Percentiles rank a stretch among this genome's conserved stretches.
These are phyloP conservation scores for Hyaena hyaena DNA, from an alignment of 2,113 vertebrate genomes.

Conservation along the genomic window DNA sequence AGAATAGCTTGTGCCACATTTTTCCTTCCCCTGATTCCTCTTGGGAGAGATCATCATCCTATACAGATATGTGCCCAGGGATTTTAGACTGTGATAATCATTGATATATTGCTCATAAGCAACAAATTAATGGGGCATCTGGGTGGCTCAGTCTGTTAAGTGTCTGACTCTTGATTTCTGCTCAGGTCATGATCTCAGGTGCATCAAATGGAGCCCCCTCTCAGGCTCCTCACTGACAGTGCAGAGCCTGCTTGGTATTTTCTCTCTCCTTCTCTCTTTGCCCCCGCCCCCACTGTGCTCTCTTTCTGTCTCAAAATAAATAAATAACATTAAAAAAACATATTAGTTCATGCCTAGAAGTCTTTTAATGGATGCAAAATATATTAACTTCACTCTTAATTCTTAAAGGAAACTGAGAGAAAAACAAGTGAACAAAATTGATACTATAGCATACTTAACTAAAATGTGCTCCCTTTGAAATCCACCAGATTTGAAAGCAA, in stretches of 20 bases:
- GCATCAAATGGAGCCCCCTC: no score
- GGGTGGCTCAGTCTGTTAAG: no score
- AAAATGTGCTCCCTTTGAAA: neutral
- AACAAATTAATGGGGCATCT: neutral
- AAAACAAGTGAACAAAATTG: neutral
- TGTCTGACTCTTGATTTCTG: no score
- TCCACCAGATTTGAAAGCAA: neutral
- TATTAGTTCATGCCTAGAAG: neutral
- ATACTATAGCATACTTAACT: neutral
- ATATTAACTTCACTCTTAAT: neutral
- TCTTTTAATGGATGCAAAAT: neutral
- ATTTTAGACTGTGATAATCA: neutral
- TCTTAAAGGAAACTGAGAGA: neutral
- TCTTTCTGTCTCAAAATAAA: no score
- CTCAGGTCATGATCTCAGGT: no score
- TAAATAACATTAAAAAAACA: no score
- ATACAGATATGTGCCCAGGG: rapidly evolving
- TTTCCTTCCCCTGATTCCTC: neutral
- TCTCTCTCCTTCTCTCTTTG: no score
- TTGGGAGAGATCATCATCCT: neutral
- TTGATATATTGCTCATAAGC: neutral
- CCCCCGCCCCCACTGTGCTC: no score
- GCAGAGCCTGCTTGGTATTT: no score
- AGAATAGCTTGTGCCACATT: neutral
- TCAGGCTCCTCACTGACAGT: no score